These are phyloP conservation scores for Neolamprologus kungweensis DNA, from an alignment of 2,113 vertebrate genomes.

Conservation along the genomic window DNA sequence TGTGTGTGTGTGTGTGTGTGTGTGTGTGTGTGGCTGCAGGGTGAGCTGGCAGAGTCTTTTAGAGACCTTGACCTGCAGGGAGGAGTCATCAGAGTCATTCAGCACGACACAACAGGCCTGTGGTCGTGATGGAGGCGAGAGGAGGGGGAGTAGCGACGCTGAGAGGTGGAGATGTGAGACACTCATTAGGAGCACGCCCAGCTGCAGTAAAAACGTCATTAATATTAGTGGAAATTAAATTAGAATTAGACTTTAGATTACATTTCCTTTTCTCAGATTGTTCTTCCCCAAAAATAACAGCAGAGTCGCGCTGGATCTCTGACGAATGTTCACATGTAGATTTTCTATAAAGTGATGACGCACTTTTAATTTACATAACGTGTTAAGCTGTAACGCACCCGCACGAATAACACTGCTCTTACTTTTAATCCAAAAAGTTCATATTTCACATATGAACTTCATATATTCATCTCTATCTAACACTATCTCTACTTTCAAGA, in stretches of 20 bases:
- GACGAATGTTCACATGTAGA: fast-evolving
- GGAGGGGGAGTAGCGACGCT: neutral
- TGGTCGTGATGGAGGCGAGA: neutral
- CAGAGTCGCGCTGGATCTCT: neutral
- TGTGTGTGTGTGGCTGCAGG: neutral
- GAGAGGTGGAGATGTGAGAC: neutral
- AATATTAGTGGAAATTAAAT: neutral
- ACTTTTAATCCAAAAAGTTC: too few species aligned
- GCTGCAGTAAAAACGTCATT: neutral
- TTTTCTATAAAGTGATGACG: neutral
- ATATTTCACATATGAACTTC: too few species aligned
- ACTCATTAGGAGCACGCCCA: neutral
- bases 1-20: neutral
- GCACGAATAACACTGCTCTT: neutral
- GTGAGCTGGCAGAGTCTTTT: neutral
- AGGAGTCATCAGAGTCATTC: constrained; percentile 19
- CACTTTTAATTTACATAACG: neutral
- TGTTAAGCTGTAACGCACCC: neutral
- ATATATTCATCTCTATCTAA: too few species aligned
- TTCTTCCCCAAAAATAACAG: neutral
- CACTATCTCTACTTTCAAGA: too few species aligned
- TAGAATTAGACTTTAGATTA: neutral
- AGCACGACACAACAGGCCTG: constrained; percentile 20
- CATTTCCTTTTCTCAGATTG: neutral
- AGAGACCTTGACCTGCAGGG: neutral